phyloP scores from a whole-genome alignment of 2,797 vertebrate genomes.

The Muraenolepis orangiensis region DNA sequence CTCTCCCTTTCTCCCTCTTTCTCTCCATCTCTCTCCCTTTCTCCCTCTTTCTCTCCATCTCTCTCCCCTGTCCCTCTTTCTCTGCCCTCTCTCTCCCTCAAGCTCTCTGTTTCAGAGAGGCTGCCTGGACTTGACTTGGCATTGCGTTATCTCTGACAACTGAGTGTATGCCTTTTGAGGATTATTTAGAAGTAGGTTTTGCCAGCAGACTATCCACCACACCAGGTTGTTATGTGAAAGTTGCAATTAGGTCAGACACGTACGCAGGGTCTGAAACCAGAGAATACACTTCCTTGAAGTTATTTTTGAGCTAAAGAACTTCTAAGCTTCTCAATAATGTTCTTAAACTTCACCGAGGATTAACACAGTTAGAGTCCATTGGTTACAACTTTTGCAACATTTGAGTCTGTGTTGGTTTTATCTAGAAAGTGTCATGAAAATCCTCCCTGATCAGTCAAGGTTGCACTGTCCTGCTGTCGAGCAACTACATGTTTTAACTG shows the following conservation, averaged over 20 bases:
- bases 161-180: conserved; percentile 5
- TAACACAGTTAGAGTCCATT: conserved; percentile 18
- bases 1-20: background rate
- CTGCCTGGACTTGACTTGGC: conserved; percentile 6
- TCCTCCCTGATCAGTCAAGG: background rate
- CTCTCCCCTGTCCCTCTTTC: background rate
- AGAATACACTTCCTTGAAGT: background rate
- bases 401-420: conserved; percentile 22
- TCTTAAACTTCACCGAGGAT: conserved; percentile 26
- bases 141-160: conserved; percentile 5
- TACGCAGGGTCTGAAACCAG: background rate
- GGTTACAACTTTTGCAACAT: conserved; percentile 24
- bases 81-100: background rate
- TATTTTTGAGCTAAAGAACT: background rate
- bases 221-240: background rate
- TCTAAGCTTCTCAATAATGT: background rate
- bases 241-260: background rate
- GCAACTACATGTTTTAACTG: background rate
- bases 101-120: conserved; percentile 2
- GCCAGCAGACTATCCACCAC: background rate
- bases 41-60: background rate
- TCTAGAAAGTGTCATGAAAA: background rate
- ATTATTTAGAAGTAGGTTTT: background rate
- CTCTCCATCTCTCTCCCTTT: too few species aligned
- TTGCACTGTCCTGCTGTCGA: background rate